A percentile compares a stretch with the other conserved stretches of the same genome.
Conservation (phyloP, 2,113 vertebrate genomes). For the Scophthalmus maximus region DNA sequence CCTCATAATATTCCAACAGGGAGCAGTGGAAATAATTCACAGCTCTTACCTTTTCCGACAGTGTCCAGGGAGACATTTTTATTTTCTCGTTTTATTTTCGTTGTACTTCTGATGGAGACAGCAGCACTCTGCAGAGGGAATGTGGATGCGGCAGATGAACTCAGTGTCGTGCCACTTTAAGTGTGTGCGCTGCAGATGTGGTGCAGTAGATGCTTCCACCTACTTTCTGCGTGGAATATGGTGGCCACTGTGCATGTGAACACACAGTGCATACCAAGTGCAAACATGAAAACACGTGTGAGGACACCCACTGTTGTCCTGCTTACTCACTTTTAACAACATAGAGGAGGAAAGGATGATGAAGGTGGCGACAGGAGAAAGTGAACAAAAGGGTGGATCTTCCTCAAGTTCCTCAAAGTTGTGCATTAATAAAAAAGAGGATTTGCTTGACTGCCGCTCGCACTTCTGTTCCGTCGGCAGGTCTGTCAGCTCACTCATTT, state of each 20-base stretch:
- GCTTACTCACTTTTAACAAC: background rate
- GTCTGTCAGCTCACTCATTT: constrained; percentile 75
- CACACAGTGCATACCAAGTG: constrained; percentile 8
- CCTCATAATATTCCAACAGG: constrained; percentile 30
- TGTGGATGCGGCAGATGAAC: constrained; percentile 44
- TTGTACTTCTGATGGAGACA: constrained; percentile 14
- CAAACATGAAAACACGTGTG: constrained; percentile 2
- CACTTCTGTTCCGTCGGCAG: constrained; percentile 61
- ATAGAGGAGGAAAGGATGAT: background rate
- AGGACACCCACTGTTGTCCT: background rate
- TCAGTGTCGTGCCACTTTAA: constrained; percentile 40
- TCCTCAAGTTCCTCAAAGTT: constrained; percentile 58
- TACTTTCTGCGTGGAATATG: constrained; percentile 9
- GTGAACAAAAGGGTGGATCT: constrained; percentile 51
- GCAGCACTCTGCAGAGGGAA: constrained; percentile 27
- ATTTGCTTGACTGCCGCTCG: constrained; percentile 62
- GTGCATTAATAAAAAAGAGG: constrained; percentile 75
- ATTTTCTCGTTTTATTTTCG: constrained; percentile 3
- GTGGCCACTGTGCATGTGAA: no score
- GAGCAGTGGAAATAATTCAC: constrained; percentile 31
- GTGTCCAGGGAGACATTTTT: constrained; percentile 18
- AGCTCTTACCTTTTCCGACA: constrained; percentile 15
- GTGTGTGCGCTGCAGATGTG: constrained; percentile 46
- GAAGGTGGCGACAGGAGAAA: constrained; percentile 33
- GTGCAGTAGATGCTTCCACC: constrained; percentile 27